Base-by-base conservation (phyloP, 2,113 vertebrate genomes). In the Chrysemys picta region DNA sequence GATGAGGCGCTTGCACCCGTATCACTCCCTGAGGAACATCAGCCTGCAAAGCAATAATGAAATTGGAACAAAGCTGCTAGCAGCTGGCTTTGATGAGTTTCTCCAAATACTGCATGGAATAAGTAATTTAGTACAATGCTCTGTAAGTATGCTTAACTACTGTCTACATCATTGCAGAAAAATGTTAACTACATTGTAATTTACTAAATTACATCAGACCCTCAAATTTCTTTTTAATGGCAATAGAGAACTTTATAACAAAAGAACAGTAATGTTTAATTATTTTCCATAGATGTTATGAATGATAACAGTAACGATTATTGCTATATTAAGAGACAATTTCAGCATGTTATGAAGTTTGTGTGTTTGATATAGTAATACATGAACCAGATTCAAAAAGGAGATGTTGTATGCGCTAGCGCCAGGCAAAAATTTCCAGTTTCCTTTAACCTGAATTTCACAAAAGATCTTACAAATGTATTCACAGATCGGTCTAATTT, bases 1-100 rank as follows among this genome's bases (percentile, higher is more conserved):
- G 99, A 98, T 99, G 99, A 49, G 99, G 99, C 1, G 99, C 99
- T 90, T 99, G 99, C 81, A 99, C 99, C 96, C 99, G 98, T 96
- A 99, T 99, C 93, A 99, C 98, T 92, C 99, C 99, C 97, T 99
- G 98, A 93, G 98, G 98, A 93, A 97, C 98, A 62, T 99, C 99
- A 98, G 96, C 97, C 98, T 98, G 96, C 92, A 98, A 98, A 97
- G 97, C 97, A 98, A 97, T 97, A 97, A 98, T 27, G 49, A 97
- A 94, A 96, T 84, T 98, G 97, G 97, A 98, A 97, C 92, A 96
- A 95, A 97, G 97, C 97, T 97, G 96, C 95, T 92, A 87, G 96
- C 96, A 97, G 97, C 96, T 97, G 96, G 75, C 94, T 97, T 94
- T 94, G 91, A 97, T 92, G 84, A 95, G 90, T 65, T 89, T 82